These are phyloP conservation scores for Cliona cf. orientalis DNA, from an alignment of 37 sponge, comb jelly and placozoan species.

Conservation along the genomic window DNA sequence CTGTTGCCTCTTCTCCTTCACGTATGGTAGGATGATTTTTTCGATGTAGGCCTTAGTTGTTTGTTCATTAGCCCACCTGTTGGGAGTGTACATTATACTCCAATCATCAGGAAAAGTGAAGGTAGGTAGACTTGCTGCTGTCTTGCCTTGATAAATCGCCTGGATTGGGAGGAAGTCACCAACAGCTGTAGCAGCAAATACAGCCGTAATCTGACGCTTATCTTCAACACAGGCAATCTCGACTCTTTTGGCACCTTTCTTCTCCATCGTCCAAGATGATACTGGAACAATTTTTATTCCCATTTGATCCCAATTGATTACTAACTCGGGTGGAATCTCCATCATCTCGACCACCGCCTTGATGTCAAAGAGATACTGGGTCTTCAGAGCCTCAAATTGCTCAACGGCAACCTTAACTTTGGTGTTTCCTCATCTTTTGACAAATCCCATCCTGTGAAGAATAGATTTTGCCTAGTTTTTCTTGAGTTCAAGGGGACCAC, in stretches of 20 bases:
- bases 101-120: constrained; percentile 38
- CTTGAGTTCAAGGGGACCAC: constrained; percentile 38
- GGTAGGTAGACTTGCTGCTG: constrained; percentile 35
- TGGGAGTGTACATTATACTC: constrained; percentile 45
- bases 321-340: constrained; percentile 30
- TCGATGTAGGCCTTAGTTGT: constrained; percentile 51
- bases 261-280: constrained; percentile 50
- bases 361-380: constrained; percentile 34
- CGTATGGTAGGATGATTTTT: constrained; percentile 55
- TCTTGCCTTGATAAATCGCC: constrained; percentile 59
- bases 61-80: constrained; percentile 70
- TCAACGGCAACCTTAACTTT: constrained; percentile 20
- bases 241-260: constrained; percentile 31
- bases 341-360: constrained; percentile 25
- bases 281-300: constrained; percentile 44
- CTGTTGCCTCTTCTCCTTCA: constrained; percentile 16
- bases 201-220: constrained; percentile 64
- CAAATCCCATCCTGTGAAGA: constrained; percentile 44
- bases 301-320: constrained; percentile 71
- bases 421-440: constrained; percentile 42
- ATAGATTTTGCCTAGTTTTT: constrained; percentile 64
- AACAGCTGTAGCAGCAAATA: constrained; percentile 28
- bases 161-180: constrained; percentile 55
- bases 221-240: constrained; percentile 43
- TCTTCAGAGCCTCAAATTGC: constrained; percentile 45